Evolutionary conservation across 2,888 invertebrate species (phyloP).

Genomic region (Tetragonula carbonaria): DNA sequence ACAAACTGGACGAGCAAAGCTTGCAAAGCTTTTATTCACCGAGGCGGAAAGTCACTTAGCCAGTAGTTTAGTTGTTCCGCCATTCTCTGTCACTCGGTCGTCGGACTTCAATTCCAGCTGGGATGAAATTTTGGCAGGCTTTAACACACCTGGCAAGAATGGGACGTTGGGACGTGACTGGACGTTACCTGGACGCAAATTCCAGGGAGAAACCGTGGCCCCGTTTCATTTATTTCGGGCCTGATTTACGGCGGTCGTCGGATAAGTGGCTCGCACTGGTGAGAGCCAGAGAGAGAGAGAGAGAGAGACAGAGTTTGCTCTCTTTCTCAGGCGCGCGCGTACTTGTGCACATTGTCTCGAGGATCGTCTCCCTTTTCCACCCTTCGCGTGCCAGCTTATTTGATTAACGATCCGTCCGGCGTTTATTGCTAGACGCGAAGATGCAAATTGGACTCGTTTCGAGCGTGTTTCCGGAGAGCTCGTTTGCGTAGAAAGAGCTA

Average conservation of each 20-base stretch:
- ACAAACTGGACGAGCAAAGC: not conserved
- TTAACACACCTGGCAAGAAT: constrained; percentile 25
- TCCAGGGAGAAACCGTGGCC: constrained; percentile 27
- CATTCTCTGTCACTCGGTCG: not conserved
- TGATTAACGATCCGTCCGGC: constrained; percentile 53
- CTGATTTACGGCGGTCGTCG: constrained; percentile 68
- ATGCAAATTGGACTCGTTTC: constrained; percentile 42
- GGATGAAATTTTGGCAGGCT: constrained; percentile 20
- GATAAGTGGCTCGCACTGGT: constrained; percentile 66
- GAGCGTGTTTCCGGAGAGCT: constrained; percentile 16
- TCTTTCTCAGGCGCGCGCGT: constrained; percentile 42
- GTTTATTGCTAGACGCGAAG: constrained; percentile 40
- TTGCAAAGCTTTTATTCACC: not conserved
- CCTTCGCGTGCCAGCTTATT: constrained; percentile 22
- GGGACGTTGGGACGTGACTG: constrained; percentile 12
- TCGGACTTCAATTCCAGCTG: not conserved
- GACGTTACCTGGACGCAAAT: constrained; percentile 37
- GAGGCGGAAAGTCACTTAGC: not conserved
- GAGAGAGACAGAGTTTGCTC: constrained; percentile 23
- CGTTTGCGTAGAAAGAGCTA: constrained; percentile 5
- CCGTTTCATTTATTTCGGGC: constrained; percentile 62
- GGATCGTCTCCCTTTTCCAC: not conserved
- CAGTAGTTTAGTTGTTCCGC: not conserved
- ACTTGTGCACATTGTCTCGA: constrained; percentile 52
- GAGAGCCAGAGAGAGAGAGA: constrained; percentile 33